phyloP scores from a whole-genome alignment of 92 coral and sea anemone genomes.

The Actinostola sp. region DNA sequence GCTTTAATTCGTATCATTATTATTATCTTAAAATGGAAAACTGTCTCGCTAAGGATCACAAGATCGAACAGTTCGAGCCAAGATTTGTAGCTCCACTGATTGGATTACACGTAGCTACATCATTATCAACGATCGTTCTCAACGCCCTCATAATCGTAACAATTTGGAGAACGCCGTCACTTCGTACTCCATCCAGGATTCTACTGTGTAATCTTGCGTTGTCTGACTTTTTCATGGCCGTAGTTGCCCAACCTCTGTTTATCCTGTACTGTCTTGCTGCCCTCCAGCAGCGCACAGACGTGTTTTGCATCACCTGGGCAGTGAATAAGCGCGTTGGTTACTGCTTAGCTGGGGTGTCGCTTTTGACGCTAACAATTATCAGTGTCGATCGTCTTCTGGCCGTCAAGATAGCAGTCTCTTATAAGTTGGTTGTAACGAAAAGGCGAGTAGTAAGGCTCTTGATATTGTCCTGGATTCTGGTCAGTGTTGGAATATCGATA shows the following conservation, averaged over 20 bases:
- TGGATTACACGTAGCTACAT: background rate
- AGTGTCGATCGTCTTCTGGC: constrained; percentile 19
- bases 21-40: background rate
- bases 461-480: background rate
- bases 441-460: background rate
- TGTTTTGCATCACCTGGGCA: background rate
- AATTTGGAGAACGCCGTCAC: constrained; percentile 10
- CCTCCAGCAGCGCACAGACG: background rate
- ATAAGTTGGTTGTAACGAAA: constrained; percentile 3
- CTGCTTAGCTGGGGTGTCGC: background rate
- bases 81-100: background rate
- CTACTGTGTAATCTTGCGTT: constrained; percentile 10
- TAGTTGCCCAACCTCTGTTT: constrained; percentile 1
- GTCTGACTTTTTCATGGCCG: background rate
- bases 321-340: background rate
- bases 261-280: constrained; percentile 9
- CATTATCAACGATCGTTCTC: background rate
- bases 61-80: background rate
- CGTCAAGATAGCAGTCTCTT: background rate
- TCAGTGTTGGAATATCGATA: background rate
- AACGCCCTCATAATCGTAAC: constrained; percentile 7
- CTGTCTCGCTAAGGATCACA: background rate
- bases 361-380: background rate
- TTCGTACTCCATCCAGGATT: constrained; percentile 16
- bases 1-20: background rate